Base-by-base conservation (phyloP, 1,140 invertebrate genomes). In the Conopomorpha cramerella region DNA sequence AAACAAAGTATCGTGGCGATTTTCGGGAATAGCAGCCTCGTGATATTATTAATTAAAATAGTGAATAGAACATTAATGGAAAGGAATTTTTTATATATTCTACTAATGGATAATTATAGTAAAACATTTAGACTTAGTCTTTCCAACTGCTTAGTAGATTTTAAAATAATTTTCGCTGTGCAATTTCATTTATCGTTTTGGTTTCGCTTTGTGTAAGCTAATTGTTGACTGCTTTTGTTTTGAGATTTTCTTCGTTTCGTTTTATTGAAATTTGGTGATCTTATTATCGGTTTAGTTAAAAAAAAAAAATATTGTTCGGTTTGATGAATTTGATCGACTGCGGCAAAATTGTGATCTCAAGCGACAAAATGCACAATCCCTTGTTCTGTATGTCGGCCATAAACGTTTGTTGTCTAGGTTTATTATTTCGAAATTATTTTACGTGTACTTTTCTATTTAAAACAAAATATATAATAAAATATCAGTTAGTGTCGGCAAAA, bases 21-120 rank as follows among this genome's bases (percentile, higher is more conserved):
- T 42, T 60, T 62, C 50, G 51, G 55, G 53, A 63, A 66, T 57
- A 53, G 52, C 59, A 30, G 70, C 67, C 71, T 67, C 71, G 71
- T 76, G 67, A 72, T 76, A 76, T 74, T 73, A 72, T 66, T 63
- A 73, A 73, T 56, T 68, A 71, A n/a, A 61, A 68, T 72, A 72
- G 63, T 62, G 55, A 68, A 68, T 72, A 72, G 67, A 65, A 68
- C 63, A 71, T 68, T 68, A 67, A 62, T 61, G 63, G 66, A 66
- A 76, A 67, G 71, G 59, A 64, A n/a, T n/a, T 67, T 76, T 71
- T 72, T 76, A 68, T 71, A 71, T 76, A 70, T 72, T 71, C 63
- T 71, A 65, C 58, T 74, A 67, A 71, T 70, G 57, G 64, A 67
- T 74, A 74, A 71, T 57, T 43, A 60, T 74, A 74, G 67, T 66